These are phyloP conservation scores for Nothoprocta pentlandii DNA, from an alignment of 2,113 vertebrate species.

Conservation along the genomic window DNA sequence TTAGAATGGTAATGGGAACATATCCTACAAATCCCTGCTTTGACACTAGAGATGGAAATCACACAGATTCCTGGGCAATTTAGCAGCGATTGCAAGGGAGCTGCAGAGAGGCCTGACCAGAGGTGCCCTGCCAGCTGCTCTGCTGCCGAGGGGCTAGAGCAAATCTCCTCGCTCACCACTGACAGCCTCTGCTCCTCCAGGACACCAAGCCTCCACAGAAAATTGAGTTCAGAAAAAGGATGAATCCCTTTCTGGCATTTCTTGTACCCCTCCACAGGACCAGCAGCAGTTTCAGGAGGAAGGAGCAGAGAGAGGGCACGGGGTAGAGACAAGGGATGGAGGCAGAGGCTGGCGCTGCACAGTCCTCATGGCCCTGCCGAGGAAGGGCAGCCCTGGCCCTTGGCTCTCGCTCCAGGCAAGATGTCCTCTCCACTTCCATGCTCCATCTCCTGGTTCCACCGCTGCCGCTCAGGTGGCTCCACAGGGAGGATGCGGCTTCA, in stretches of 20 bases:
- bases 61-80: neutral
- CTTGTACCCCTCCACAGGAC: neutral
- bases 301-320: accelerated
- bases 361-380: neutral
- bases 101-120: neutral
- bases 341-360: neutral
- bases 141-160: neutral
- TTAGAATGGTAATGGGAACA: neutral
- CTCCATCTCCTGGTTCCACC: neutral
- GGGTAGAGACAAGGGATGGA: accelerated
- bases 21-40: neutral
- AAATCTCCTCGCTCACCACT: neutral
- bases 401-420: accelerated
- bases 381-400: neutral
- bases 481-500: accelerated
- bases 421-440: neutral
- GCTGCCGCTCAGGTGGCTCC: neutral
- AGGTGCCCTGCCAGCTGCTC: neutral
- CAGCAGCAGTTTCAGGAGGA: neutral
- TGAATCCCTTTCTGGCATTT: neutral
- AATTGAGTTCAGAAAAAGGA: neutral
- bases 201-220: neutral
- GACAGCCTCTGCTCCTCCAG: neutral
- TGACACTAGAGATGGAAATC: neutral
- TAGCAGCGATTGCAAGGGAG: neutral